These are phyloP conservation scores for Nomada goodeniana DNA, from an alignment of 2,888 invertebrate species.

Conservation along the genomic window DNA sequence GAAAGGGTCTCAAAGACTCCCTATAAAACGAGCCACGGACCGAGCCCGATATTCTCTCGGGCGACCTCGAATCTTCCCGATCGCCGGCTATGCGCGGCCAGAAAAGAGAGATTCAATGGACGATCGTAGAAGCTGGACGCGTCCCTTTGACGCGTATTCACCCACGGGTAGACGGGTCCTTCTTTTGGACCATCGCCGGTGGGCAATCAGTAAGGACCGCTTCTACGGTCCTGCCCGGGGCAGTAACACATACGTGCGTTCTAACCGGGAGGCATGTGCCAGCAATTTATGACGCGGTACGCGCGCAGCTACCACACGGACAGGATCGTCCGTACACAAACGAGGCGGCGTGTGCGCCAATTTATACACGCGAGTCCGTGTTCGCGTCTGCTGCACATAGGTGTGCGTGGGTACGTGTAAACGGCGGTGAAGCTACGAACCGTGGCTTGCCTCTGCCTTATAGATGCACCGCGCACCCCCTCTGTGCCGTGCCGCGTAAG, in stretches of 20 bases:
- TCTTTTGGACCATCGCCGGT: conserved; percentile 60
- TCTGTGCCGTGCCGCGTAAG: conserved; percentile 25
- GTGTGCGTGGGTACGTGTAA: not conserved
- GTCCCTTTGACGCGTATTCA: conserved; percentile 69
- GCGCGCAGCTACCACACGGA: conserved; percentile 33
- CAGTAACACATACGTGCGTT: conserved; percentile 55
- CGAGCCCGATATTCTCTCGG: conserved; percentile 4
- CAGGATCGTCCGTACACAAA: not conserved
- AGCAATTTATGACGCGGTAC: conserved; percentile 72
- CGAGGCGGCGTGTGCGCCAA: not conserved
- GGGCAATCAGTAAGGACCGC: conserved; percentile 51
- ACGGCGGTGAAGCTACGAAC: conserved; percentile 31
- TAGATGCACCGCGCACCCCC: conserved; percentile 33
- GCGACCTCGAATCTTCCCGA: not conserved
- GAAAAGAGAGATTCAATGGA: conserved; percentile 72
- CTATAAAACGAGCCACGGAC: not conserved
- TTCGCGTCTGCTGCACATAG: not conserved
- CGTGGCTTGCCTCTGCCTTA: conserved; percentile 37
- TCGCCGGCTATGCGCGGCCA: conserved; percentile 54
- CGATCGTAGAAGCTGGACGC: conserved; percentile 72
- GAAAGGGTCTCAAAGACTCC: not conserved
- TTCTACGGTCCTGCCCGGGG: conserved; percentile 7
- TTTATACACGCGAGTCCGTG: not conserved
- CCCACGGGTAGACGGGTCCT: conserved; percentile 51
- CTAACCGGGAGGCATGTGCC: conserved; percentile 47